Evolutionary conservation across 2,797 vertebrate genomes (phyloP).

Genomic region (Periparus ater): DNA sequence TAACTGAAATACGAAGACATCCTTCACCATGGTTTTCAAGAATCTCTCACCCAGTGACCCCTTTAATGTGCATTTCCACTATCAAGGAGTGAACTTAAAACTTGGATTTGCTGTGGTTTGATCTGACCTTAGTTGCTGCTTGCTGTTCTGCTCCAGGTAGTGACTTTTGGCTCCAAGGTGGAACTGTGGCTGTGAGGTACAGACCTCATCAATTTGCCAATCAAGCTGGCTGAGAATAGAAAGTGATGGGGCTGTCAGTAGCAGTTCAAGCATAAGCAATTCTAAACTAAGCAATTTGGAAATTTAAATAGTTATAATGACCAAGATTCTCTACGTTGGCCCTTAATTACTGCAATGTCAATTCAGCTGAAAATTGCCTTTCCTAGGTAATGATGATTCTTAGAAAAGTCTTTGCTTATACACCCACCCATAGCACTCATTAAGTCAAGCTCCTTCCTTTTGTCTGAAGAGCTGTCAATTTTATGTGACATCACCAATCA

Average conservation of each 20-base stretch:
- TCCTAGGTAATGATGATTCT: conserved; percentile 57
- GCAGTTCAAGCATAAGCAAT: conserved; percentile 58
- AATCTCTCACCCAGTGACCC: not conserved
- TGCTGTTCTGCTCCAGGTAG: not conserved
- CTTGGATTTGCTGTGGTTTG: not conserved
- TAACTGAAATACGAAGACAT: not conserved
- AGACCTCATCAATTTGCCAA: conserved; percentile 44
- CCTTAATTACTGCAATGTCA: conserved; percentile 66
- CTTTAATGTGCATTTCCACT: not conserved
- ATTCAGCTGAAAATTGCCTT: conserved; percentile 66
- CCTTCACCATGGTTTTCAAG: not conserved
- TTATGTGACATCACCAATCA: conserved; percentile 64
- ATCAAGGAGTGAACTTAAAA: not conserved
- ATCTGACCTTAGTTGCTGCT: not conserved
- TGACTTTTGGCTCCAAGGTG: conserved; percentile 16
- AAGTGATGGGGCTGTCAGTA: conserved; percentile 59
- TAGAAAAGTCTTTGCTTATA: conserved; percentile 59
- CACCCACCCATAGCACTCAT: conserved; percentile 65
- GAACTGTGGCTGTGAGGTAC: not conserved
- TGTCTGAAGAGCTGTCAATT: conserved; percentile 65
- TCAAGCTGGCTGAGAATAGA: conserved; percentile 54
- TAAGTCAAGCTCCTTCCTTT: conserved; percentile 61
- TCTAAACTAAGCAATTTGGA: conserved; percentile 66
- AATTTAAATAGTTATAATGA: conserved; percentile 68
- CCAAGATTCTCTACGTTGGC: conserved; percentile 50